These are phyloP conservation scores for Drosophila diplacantha DNA, from an alignment of 2,888 invertebrate genomes.

Conservation along the genomic window DNA sequence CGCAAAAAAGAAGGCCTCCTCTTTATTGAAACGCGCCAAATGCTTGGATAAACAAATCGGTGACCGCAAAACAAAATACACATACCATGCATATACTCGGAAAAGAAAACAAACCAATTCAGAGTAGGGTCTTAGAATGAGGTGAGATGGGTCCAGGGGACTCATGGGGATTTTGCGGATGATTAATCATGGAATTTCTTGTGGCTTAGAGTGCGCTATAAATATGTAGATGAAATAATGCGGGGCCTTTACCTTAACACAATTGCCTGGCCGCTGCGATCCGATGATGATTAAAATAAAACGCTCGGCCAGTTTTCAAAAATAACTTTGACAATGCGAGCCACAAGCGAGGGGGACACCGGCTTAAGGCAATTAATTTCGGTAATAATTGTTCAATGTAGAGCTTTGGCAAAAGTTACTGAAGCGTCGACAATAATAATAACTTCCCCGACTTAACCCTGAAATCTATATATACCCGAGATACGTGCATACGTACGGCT, in stretches of 20 bases:
- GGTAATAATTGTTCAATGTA: conserved; percentile 69
- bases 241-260: conserved; percentile 64
- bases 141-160: not conserved
- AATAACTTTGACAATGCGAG: conserved; percentile 42
- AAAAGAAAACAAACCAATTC: conserved; percentile 32
- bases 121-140: conserved; percentile 28
- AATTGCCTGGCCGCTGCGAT: conserved; percentile 38
- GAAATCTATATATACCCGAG: conserved; percentile 56
- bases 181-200: conserved; percentile 58
- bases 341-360: conserved; percentile 1
- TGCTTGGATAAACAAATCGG: conserved; percentile 39
- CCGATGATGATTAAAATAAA: conserved; percentile 61
- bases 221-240: conserved; percentile 34
- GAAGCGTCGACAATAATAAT: conserved; percentile 69
- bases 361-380: conserved; percentile 69
- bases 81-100: not conserved
- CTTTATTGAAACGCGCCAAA: conserved; percentile 35
- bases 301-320: conserved; percentile 73
- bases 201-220: conserved; percentile 42
- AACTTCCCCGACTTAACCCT: conserved; percentile 73
- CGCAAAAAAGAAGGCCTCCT: conserved; percentile 9
- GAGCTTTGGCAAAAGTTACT: conserved; percentile 72
- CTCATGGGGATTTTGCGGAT: conserved; percentile 24
- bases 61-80: conserved; percentile 20
- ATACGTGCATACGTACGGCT: conserved; percentile 22